Base-by-base conservation (phyloP, 2,888 invertebrate genomes). In the Anorthoa munda region DNA sequence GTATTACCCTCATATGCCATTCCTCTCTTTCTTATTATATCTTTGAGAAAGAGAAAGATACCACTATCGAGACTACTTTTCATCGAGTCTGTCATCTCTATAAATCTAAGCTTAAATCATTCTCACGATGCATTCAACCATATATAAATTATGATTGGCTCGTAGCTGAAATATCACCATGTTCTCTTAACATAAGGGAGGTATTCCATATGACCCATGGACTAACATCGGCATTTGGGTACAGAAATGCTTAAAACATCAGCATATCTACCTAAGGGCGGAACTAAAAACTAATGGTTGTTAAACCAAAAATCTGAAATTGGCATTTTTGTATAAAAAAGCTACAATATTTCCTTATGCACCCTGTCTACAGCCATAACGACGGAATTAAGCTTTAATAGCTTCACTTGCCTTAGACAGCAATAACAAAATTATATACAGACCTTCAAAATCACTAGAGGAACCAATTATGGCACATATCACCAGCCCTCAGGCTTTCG, bases 401-500 rank as follows among this genome's bases (percentile, higher is more conserved):
- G 17, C 23, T 50, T 55, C 51, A 60, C 9, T 31, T 63, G 66
- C 46, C 53, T 21, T 46, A 23, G 18, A 67, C 58, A 58, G 53
- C n/a, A 60, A 73, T 23, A 69, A 77, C 58, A 74, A 72, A 67
- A 67, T 50, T 67, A 64, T 48, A 67, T 82, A 83, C 84, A 80
- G 70, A 80, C 82, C 81, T 84, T 58, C 56, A 56, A 60, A 63
- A 75, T 75, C 69, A 73, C 70, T 77, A 73, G 74, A 73, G 74
- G 46, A 76, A 80, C 69, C 74, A 68, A 66, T 15, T 77, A 87
- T 88, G 87, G 89, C 89, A 90, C 89, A 77, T 48, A 80, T 77
- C 80, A 87, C 87, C 63, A 75, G 71, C 83, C 83, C 48, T 51
- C 2, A 65, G 70, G 84, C 84, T 80, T 70, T 79, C 46, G 59